These are phyloP conservation scores for Sinonovacula constricta DNA, from an alignment of 1,140 invertebrate genomes.

Conservation along the genomic window DNA sequence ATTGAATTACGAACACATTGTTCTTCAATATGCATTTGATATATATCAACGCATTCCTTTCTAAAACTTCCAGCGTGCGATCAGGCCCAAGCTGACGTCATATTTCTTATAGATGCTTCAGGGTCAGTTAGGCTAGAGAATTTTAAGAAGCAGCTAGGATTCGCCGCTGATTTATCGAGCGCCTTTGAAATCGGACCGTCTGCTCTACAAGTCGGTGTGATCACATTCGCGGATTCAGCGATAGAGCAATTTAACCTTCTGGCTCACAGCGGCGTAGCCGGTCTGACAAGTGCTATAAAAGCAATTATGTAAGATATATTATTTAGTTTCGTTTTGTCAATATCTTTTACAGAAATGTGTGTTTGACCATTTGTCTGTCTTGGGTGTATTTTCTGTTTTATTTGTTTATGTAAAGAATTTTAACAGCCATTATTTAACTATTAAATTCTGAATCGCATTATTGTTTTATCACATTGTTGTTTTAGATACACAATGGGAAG, in stretches of 20 bases:
- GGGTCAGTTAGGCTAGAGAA: background rate
- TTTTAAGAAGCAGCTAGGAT: background rate
- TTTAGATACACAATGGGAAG: conserved; percentile 24
- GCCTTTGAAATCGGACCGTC: background rate
- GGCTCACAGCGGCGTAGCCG: background rate
- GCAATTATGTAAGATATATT: too few relatives aligned
- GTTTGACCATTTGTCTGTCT: too few relatives aligned
- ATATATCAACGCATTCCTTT: background rate
- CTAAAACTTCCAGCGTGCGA: background rate
- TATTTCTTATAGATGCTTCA: background rate
- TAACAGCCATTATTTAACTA: background rate
- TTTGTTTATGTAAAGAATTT: background rate
- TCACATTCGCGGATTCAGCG: background rate
- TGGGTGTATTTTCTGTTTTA: too few relatives aligned
- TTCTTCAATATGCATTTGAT: too few relatives aligned
- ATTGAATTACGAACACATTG: too few relatives aligned
- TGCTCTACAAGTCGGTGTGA: background rate
- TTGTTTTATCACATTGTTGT: conserved; percentile 38
- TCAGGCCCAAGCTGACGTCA: background rate
- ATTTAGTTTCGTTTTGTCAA: too few relatives aligned
- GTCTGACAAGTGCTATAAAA: background rate
- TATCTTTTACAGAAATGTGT: too few relatives aligned
- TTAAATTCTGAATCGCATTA: background rate
- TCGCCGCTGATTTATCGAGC: background rate
- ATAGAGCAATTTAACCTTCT: background rate